phyloP scores from a whole-genome alignment of 1,140 invertebrate species.

The Battus philenor region DNA sequence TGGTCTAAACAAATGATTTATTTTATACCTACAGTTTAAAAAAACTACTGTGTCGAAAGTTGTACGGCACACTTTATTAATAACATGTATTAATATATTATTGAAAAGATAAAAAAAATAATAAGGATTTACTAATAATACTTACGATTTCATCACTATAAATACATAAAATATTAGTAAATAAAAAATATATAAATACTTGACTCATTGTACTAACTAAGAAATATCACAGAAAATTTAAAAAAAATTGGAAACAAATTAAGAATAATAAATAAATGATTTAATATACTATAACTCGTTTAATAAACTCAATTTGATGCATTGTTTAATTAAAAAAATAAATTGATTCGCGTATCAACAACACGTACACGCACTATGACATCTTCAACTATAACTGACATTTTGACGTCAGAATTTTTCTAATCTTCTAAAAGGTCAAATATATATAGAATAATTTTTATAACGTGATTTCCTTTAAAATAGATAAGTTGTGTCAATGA shows the following conservation, averaged over 20 bases:
- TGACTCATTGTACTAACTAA: conserved; percentile 11
- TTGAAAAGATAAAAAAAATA: not conserved
- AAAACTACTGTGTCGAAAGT: no score
- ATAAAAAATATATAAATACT: conserved; percentile 3
- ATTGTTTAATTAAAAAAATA: conserved; percentile 1
- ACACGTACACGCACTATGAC: conserved; percentile 26
- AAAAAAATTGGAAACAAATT: not conserved
- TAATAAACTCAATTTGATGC: not conserved
- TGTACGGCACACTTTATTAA: not conserved
- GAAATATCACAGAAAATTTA: conserved; percentile 2
- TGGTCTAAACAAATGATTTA: no score
- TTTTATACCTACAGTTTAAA: no score
- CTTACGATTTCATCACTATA: conserved; percentile 8
- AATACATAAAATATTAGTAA: not conserved
- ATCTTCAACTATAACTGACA: conserved; percentile 26
- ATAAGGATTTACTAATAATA: no score
- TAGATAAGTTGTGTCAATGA: conserved; percentile 12
- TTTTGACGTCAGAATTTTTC: conserved; percentile 34
- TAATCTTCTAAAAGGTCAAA: conserved; percentile 22
- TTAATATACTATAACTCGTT: not conserved
- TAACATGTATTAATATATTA: not conserved
- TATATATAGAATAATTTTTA: conserved; percentile 10
- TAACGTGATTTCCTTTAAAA: not conserved
- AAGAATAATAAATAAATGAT: not conserved
- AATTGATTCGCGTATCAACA: no score